Evolutionary conservation across 2,113 vertebrate genomes (phyloP), one percentile per base, ranked within the genome.

Genomic region (Cyprinodon brontotheroides): DNA sequence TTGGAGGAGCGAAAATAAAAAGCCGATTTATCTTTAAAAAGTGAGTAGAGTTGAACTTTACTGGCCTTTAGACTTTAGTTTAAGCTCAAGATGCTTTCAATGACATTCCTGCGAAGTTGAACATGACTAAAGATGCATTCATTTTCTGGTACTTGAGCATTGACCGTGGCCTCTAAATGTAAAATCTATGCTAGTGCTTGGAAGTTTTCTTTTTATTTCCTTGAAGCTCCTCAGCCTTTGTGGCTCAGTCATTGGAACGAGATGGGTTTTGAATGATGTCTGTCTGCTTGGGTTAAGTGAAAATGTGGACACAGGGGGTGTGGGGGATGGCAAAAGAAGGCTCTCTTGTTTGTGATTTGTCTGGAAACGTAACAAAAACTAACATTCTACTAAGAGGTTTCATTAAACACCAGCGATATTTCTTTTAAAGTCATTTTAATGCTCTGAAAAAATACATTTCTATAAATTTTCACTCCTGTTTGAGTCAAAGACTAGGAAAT

Each of bases 61-160:
- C 36, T 81, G 84, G 62, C 85, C 84, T 85, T 65, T 70, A 75
- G 80, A 78, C 84, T 81, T 74, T 10, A 5, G 63, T 20, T 78
- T 83, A 37, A 40, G 75, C 81, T 89, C 62, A 83, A 92, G 80
- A 84, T 3, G 3, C 73, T 70, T 64, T 80, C 84, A 87, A 92
- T 85, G 79, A 81, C 77, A 63, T 80, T 85, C 82, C 75, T 85
- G 77, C 82, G 80, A 87, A 83, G 70, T 68, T 65, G 59, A 82
- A 70, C 75, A 65, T 84, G 71, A 73, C 82, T 75, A 89, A 87
- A 85, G 86, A 74, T 81, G 89, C 83, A 84, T 93, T 93, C 89
- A 92, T 77, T 83, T 72, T 75, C 74, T 43, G 47, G 57, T 78
- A 86, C 86, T 90, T 83, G 86, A 85, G 90, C 69, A 66, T 75